Evolutionary conservation across 2,113 vertebrate genomes (phyloP), one percentile per base, ranked within the genome.

Genomic region (Pedionomus torquatus): DNA sequence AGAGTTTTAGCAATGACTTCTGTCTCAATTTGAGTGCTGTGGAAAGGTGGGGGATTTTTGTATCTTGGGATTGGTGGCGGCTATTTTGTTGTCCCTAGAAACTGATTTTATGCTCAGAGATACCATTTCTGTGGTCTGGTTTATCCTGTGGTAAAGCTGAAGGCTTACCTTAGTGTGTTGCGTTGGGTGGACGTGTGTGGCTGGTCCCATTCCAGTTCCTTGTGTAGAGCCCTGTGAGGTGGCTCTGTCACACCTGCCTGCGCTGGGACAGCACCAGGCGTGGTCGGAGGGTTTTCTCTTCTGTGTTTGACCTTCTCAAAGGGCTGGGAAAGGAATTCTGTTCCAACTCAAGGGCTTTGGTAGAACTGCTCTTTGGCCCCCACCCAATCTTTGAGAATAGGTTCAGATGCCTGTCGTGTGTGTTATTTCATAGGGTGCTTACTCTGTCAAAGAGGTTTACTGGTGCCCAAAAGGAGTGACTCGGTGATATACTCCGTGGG

Each of bases 401-500:
- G 8, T 5, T 31, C 55, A 66, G 13, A 21, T n/a, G 11, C 11
- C 11, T 3, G 0, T 19, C 81, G n/a, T 28, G 26, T 44, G 63
- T 66, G 28, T 35, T 65, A 18, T 24, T 87, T 85, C n/a, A 20
- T 1, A 26, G 61, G 39, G n/a, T 3, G 5, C 31, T 85, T 77
- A 31, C 26, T 88, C 9, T 44, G 24, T 33, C 23, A n/a, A 48
- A 57, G 51, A 33, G 49, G 14, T 35, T 76, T 81, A 24, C 31
- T 76, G 28, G 11, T 60, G 31, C 60, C 77, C 39, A 11, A 14
- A 14, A 14, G 10, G 44, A 35, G 41, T 28, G n/a, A 41, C 33
- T 83, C 8, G 1, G 31, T 15, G 54, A 26, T 33, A 7, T 1
- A 1, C 6, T 46, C 19, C 43, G 2, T 5, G 11, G 4, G 18